Conservation (phyloP, 1,140 invertebrate genomes). For the Brachionus rotundiformis region DNA sequence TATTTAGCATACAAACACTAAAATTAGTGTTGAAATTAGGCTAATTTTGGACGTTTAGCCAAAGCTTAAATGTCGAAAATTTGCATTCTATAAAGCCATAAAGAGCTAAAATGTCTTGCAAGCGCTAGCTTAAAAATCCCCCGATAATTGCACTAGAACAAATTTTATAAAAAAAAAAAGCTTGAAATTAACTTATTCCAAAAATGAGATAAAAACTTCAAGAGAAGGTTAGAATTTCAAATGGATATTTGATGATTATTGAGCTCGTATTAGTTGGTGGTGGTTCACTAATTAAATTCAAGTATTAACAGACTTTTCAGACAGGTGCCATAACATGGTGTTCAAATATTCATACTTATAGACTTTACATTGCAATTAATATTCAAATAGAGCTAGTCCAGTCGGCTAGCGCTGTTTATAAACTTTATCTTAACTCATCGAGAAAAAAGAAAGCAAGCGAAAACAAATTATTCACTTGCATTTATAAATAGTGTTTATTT, state of each 20-base stretch:
- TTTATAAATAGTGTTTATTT: slow-evolving; percentile 37
- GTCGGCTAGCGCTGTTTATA: slow-evolving; percentile 24
- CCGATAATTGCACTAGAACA: slow-evolving; percentile 19
- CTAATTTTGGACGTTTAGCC: slow-evolving; percentile 29
- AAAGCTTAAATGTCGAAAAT: slow-evolving; percentile 33
- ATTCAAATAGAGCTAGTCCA: not conserved
- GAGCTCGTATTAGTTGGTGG: slow-evolving; percentile 4
- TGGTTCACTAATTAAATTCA: slow-evolving; percentile 46
- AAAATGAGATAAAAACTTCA: slow-evolving; percentile 5
- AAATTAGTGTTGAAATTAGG: slow-evolving; percentile 5
- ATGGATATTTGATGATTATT: not conserved
- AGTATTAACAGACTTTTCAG: slow-evolving; percentile 8
- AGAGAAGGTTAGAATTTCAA: slow-evolving; percentile 1
- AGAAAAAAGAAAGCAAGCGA: not conserved
- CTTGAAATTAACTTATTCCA: slow-evolving; percentile 7
- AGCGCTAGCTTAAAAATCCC: not conserved
- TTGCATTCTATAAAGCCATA: slow-evolving; percentile 27
- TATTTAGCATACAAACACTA: slow-evolving; percentile 11
- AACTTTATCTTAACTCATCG: not conserved
- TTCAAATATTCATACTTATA: slow-evolving; percentile 26
- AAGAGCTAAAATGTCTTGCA: slow-evolving; percentile 31
- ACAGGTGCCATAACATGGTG: slow-evolving; percentile 47
- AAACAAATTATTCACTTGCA: slow-evolving; percentile 44
- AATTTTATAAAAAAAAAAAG: not conserved
- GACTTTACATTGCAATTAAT: slow-evolving; percentile 10